A percentile compares a stretch with the other conserved stretches of the same genome.
Evolutionary conservation across 2,113 vertebrate species (phyloP).

Genomic region (Lipotes vexillifer): DNA sequence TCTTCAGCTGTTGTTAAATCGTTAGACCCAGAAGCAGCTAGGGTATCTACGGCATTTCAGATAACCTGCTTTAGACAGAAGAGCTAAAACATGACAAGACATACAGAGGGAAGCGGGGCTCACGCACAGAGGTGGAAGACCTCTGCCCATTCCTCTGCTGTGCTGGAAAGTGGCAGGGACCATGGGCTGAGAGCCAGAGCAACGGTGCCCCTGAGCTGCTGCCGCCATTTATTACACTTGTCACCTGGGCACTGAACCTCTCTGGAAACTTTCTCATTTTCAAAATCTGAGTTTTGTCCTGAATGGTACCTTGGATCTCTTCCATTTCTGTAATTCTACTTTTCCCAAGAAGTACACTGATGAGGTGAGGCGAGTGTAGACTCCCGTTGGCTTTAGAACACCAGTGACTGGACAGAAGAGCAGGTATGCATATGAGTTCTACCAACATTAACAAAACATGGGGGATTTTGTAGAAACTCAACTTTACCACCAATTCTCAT

Average conservation of each 20-base stretch:
- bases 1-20: background rate
- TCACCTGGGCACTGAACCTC: background rate
- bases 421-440: background rate
- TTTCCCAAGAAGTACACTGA: background rate
- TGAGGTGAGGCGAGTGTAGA: background rate
- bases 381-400: background rate
- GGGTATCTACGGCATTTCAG: background rate
- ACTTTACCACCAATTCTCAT: background rate
- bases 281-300: background rate
- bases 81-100: background rate
- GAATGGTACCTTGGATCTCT: background rate
- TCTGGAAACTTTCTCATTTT: background rate
- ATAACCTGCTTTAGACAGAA: background rate
- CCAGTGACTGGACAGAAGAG: background rate
- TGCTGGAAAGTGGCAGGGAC: background rate
- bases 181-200: background rate
- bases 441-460: background rate
- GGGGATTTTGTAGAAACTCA: background rate
- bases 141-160: fast-evolving
- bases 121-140: fast-evolving
- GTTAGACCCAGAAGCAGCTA: background rate
- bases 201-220: background rate
- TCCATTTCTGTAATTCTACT: background rate
- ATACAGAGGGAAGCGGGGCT: background rate
- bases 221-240: background rate